Percentiles rank a stretch among this genome's conserved stretches.
These are phyloP conservation scores for Mayetiola destructor DNA, from an alignment of 2,888 invertebrate genomes.

Conservation along the genomic window DNA sequence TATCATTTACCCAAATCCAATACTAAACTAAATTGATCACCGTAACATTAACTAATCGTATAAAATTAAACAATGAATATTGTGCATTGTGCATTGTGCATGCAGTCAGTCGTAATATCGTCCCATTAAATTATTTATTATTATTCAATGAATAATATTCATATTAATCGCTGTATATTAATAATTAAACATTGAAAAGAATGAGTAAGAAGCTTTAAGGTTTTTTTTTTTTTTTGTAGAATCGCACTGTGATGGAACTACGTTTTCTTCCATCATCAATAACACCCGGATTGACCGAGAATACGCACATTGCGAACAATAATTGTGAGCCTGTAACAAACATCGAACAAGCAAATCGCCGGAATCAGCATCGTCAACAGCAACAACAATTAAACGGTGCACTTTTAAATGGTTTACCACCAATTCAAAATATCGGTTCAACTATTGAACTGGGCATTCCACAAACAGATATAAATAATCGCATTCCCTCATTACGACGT, in stretches of 20 bases:
- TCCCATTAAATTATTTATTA: no score
- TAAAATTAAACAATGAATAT: no score
- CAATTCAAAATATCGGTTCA: conserved; percentile 14
- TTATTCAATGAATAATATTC: no score
- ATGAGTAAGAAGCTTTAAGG: no score
- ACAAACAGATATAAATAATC: conserved; percentile 8
- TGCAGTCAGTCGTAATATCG: no score
- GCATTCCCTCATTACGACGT: conserved; percentile 31
- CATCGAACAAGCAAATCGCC: conserved; percentile 26
- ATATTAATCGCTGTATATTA: no score
- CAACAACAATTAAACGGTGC: background rate
- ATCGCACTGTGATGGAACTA: conserved; percentile 34
- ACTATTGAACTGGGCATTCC: conserved; percentile 23
- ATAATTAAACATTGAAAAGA: no score
- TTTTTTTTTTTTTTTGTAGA: no score
- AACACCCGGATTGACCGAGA: conserved; percentile 21
- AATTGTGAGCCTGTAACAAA: background rate
- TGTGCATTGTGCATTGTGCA: no score
- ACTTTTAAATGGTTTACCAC: background rate
- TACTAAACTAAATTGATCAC: no score
- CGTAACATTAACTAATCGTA: no score
- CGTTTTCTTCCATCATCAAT: conserved; percentile 30
- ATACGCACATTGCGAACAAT: conserved; percentile 14
- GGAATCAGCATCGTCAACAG: conserved; percentile 22
- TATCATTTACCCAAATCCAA: no score